Evolutionary conservation across 2,797 vertebrate species (phyloP).

Genomic region (Serranus cabrilla): DNA sequence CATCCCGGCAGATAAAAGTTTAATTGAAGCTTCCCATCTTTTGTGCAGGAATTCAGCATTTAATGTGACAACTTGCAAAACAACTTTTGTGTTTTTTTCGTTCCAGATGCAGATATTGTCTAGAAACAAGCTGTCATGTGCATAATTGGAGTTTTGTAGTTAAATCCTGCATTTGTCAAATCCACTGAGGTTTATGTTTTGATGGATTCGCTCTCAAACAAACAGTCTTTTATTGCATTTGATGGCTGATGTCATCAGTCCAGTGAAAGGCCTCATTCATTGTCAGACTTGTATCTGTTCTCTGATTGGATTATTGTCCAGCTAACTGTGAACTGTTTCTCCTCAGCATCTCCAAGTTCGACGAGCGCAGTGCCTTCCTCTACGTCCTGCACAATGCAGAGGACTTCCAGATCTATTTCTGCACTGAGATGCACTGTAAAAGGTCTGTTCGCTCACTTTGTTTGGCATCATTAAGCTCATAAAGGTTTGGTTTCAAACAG

Average conservation of each 20-base stretch:
- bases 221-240: neutral
- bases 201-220: conserved; percentile 5
- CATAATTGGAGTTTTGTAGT: neutral
- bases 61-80: conserved; percentile 9
- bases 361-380: conserved; percentile 96
- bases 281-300: neutral
- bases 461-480: neutral
- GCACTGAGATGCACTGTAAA: conserved; percentile 97
- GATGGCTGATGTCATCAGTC: conserved; percentile 4
- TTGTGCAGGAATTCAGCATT: conserved; percentile 7
- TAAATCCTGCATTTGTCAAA: neutral
- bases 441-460: conserved; percentile 74
- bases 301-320: conserved; percentile 4
- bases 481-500: neutral
- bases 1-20: conserved; percentile 31
- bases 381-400: conserved; percentile 98
- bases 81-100: neutral
- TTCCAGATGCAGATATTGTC: neutral
- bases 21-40: neutral
- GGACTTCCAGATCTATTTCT: conserved; percentile 99
- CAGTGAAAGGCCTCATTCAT: conserved; percentile 24
- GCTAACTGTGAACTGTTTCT: conserved; percentile 42
- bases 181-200: neutral
- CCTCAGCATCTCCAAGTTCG: conserved; percentile 97
- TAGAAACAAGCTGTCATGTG: neutral